Evolutionary conservation across 1,140 invertebrate species (phyloP).

Genomic region (Diorhabda carinulata): DNA sequence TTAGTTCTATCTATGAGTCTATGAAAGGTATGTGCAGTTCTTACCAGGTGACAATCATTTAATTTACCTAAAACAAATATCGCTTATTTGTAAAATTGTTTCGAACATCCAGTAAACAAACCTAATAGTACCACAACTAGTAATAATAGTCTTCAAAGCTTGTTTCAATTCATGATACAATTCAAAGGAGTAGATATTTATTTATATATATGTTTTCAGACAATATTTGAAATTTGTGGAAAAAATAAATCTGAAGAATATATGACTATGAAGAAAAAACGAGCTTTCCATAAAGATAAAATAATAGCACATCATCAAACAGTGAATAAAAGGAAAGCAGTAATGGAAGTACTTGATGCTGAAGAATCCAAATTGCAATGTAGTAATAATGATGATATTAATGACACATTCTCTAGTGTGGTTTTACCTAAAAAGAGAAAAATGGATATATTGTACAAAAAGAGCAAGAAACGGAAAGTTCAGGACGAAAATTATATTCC

Average conservation of each 20-base stretch:
- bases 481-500: slow-evolving; percentile 82
- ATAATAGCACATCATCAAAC: slow-evolving; percentile 52
- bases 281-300: slow-evolving; percentile 59
- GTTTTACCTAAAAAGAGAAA: slow-evolving; percentile 59
- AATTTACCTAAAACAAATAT: no score
- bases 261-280: slow-evolving; percentile 68
- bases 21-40: no score
- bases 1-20: no score
- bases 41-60: no score
- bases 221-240: slow-evolving; percentile 88
- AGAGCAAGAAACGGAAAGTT: slow-evolving; percentile 54
- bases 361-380: slow-evolving; percentile 35
- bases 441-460: slow-evolving; percentile 54
- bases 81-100: no score
- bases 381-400: slow-evolving; percentile 43
- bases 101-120: no score
- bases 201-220: slow-evolving; percentile 60
- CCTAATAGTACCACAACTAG: no score
- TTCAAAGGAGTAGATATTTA: background rate
- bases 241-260: slow-evolving; percentile 73
- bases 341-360: slow-evolving; percentile 18
- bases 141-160: no score
- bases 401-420: slow-evolving; percentile 47
- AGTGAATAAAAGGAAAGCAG: slow-evolving; percentile 46
- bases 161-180: background rate